Evolutionary conservation across 2,113 vertebrate species (phyloP).

Genomic region (Catharus bicknelli): DNA sequence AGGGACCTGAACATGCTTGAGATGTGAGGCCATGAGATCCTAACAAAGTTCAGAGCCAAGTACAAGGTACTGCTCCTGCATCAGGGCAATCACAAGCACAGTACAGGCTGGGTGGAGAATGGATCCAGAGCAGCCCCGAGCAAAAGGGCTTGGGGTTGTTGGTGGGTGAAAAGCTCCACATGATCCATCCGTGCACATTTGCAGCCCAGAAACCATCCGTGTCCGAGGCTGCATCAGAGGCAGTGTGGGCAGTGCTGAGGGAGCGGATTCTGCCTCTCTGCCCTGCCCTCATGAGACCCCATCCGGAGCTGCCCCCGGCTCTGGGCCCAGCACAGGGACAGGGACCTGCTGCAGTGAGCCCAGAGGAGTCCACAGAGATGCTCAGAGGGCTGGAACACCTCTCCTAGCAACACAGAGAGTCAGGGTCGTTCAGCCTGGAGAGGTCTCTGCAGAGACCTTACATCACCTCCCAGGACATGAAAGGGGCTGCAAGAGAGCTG

Average conservation of each 20-base stretch:
- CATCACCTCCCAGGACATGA: not conserved
- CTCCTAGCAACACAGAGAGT: not conserved
- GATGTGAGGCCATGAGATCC: not conserved
- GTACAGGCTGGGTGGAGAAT: not conserved
- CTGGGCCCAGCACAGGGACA: not conserved
- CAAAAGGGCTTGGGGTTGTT: not conserved
- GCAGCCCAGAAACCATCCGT: not conserved
- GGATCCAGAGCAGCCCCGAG: not conserved
- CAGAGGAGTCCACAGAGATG: not conserved
- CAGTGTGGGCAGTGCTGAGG: not conserved
- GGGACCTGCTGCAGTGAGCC: not conserved
- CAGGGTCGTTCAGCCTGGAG: not conserved
- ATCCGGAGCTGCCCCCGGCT: no score
- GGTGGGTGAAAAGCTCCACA: not conserved
- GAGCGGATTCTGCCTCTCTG: not conserved
- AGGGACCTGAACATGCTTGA: not conserved
- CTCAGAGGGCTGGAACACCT: not conserved
- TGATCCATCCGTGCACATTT: not conserved
- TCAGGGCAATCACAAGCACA: not conserved
- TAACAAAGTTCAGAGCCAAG: not conserved
- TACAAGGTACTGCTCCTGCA: not conserved
- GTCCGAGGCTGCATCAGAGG: not conserved
- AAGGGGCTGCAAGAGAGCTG: not conserved
- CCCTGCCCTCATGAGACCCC: rapidly evolving
- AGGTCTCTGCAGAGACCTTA: not conserved